Evolutionary conservation across 2,888 invertebrate species (phyloP), one percentile per base, ranked within the genome.

Genomic region (Agelastica alni): DNA sequence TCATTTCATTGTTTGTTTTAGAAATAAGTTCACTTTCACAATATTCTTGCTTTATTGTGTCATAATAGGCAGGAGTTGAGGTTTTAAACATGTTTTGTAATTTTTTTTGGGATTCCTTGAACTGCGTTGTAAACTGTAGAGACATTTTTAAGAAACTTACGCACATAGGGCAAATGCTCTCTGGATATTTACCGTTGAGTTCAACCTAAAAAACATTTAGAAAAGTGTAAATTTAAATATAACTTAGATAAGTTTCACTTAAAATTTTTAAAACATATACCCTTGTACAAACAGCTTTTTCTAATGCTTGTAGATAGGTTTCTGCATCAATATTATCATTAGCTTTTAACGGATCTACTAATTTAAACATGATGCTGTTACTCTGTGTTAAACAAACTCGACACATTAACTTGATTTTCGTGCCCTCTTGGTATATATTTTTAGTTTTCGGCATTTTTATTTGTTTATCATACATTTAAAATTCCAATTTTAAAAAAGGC

Each of bases 361-460:
- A 51, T 22, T 58, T 52, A 41, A 37, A 60, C 60, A 60, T 60
- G 14, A 47, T 14, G 13, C 46, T 55, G 13, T 45, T 54, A 18
- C 54, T 56, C 28, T 58, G 53, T 16, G 58, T 60, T 39, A 60
- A 41, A 18, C 60, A 60, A 43, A 60, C 51, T 5, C 58, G 56
- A 26, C 60, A 60, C 54, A 53, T 51, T 41, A 46, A 51, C 13
- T 34, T 32, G 6, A 58, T 46, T 26, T 53, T 56, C 3, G 47
- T 43, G 4, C 42, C 46, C 14, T 42, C 41, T 16, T 34, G 14
- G 28, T 53, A 47, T 14, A 18, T 9, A 47, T 47, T 46, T 37
- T 36, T 26, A n/a, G 37, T 26, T 36, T 37, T 46, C 36, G 46
- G 46, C 46, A 46, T 46, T 14, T 34, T 26, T 42, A 13, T 14